Evolutionary conservation across 2,113 vertebrate genomes (phyloP), one percentile per base, ranked within the genome.

Genomic region (Potamarius usumacintae): DNA sequence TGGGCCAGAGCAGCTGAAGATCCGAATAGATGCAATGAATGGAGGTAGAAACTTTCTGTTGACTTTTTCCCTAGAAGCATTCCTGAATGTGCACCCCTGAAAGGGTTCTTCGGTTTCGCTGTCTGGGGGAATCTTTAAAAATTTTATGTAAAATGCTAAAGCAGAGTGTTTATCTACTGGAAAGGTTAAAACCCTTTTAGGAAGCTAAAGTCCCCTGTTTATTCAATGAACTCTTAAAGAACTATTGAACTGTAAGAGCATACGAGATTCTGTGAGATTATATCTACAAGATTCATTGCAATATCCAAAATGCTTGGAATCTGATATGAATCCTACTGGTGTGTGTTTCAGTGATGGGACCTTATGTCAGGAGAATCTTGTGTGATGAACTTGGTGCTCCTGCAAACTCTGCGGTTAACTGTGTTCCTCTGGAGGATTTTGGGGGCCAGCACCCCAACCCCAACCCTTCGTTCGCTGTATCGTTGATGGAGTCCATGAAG

Each of bases 321-420:
- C 58, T 60, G 27, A 63, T 5, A 63, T 34, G 48, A 62, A 20
- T 20, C 18, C 18, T 18, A 7, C 30, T 82, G 57, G 15, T 88
- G 30, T 87, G 0, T 82, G 55, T 90, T 87, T 7, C 89, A 99
- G 98, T 98, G 90, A 99, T 99, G 98, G 98, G 98, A 89, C 98
- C 97, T 30, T 99, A 99, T 22, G 97, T 99, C 82, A 96, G 97
- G 86, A 96, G 96, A 94, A 97, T 99, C 92, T 93, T 99, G 86
- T 99, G 98, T 90, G 98, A 99, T 89, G 98, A 99, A 90, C 88
- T 99, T 88, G 98, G 98, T 85, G 97, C 98, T 58, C 97, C 98
- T 14, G 98, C 97, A 82, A 99, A 99, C 94, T 99, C 98, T 86
- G 98, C 98, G 17, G 96, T 99, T 85, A 98, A 98, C 95, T 99